Evolutionary conservation across 1,140 invertebrate species (phyloP), one percentile per base, ranked within the genome.

Genomic region (Drosophila bocki): DNA sequence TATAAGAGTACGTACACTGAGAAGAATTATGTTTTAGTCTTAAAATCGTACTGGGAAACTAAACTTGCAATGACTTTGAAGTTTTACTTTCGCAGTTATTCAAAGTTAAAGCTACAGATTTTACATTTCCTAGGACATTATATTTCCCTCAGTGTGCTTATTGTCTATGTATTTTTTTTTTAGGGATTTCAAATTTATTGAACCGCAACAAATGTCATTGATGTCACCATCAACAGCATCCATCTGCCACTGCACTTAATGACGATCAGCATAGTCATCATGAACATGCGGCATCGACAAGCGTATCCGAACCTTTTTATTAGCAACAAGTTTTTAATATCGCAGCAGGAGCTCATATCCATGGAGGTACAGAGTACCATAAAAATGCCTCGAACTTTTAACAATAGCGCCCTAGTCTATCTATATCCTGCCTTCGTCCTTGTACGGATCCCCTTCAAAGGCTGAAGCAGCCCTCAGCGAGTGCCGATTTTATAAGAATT

Each of bases 241-340:
- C 72, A 71, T 61, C 72, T 45, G 61, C 62, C 68, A 65, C 57
- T 35, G 56, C 82, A 70, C 19, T 71, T 44, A 35, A 42, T 45
- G 63, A 67, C 48, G 67, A 75, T 62, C 56, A 71, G 48, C 59
- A 54, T 39, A 22, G 44, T 50, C 44, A 78, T 54, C 56, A 70
- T 62, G 71, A 74, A 47, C 29, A 33, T 67, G 65, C 59, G 60
- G 59, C 68, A 58, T 69, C 65, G 62, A 60, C 80, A 80, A 69
- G 42, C 80, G 53, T 65, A 75, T 63, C 70, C 80, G 56, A 48
- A 62, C 81, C 65, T 81, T 88, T 78, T 90, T 90, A 85, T 90
- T 90, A 82, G 85, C 85, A 90, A 90, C 85, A 90, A 90, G 85
- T 90, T 90, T 87, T 87, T 90, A 90, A 90, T 90, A 90, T 90